Percentiles rank a stretch among this genome's conserved stretches.
Conservation (phyloP, 2,113 vertebrate genomes). For the Crotalus helleri region DNA sequence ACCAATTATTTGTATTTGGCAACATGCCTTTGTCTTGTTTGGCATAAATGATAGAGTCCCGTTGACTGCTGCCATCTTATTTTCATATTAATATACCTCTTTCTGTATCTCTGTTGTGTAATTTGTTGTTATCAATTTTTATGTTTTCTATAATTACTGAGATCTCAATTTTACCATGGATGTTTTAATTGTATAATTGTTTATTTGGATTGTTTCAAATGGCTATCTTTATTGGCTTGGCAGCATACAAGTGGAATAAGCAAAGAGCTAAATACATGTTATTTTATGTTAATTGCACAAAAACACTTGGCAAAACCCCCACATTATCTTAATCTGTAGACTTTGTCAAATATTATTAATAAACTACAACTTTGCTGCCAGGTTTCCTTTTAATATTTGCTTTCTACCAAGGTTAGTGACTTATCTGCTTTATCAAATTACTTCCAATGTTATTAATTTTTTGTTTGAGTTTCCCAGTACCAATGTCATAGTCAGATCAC, state of each 20-base stretch:
- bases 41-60: background rate
- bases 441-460: constrained; percentile 54
- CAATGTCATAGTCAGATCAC: constrained; percentile 39
- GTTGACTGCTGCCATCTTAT: background rate
- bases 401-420: constrained; percentile 8
- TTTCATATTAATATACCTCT: background rate
- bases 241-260: background rate
- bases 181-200: background rate
- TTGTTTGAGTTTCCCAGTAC: constrained; percentile 13
- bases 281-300: background rate
- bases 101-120: background rate
- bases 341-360: background rate
- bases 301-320: background rate
- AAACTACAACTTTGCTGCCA: background rate
- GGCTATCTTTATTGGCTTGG: background rate
- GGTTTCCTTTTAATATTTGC: background rate
- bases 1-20: background rate
- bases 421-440: background rate
- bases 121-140: background rate
- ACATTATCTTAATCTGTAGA: background rate
- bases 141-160: background rate
- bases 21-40: background rate
- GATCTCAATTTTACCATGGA: background rate
- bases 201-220: background rate
- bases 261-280: background rate